These are phyloP conservation scores for Cyclargus thomasi DNA, from an alignment of 1,140 invertebrate genomes.

Conservation along the genomic window DNA sequence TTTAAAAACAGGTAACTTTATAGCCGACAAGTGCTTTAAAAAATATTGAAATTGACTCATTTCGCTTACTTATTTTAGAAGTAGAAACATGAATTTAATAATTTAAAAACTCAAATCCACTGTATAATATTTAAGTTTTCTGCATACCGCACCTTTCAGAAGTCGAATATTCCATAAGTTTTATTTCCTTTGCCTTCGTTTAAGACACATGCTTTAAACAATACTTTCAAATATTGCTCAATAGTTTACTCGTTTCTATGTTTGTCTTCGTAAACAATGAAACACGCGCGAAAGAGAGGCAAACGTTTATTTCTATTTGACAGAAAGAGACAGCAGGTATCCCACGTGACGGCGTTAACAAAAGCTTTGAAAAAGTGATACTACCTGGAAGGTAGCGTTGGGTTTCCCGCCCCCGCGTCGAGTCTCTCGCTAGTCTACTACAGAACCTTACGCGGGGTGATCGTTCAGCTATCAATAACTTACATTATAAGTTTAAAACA, in stretches of 20 bases:
- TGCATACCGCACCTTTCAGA: neutral
- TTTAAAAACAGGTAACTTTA: too few species aligned
- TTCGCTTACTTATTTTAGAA: too few species aligned
- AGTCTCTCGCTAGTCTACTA: constrained; percentile 46
- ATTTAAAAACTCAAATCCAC: too few species aligned
- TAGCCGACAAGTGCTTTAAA: too few species aligned
- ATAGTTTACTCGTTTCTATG: constrained; percentile 16
- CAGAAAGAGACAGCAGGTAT: constrained; percentile 39
- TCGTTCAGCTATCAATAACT: constrained; percentile 21
- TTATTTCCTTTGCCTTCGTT: constrained; percentile 23
- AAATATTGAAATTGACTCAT: too few species aligned
- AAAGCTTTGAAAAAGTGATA: constrained; percentile 60
- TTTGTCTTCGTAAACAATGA: constrained; percentile 50
- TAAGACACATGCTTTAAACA: constrained; percentile 39
- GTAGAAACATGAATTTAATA: too few species aligned
- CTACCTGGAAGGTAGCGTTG: constrained; percentile 63
- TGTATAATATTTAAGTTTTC: too few species aligned
- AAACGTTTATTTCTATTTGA: constrained; percentile 21
- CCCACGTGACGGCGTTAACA: constrained; percentile 66
- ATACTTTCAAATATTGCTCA: constrained; percentile 32
- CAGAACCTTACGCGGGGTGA: constrained; percentile 42
- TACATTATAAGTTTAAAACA: neutral
- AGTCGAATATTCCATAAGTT: constrained; percentile 15
- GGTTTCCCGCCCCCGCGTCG: constrained; percentile 43
- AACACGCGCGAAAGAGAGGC: constrained; percentile 34